Evolutionary conservation across 2,797 vertebrate species (phyloP).

Genomic region (Chaetophractus vellerosus): DNA sequence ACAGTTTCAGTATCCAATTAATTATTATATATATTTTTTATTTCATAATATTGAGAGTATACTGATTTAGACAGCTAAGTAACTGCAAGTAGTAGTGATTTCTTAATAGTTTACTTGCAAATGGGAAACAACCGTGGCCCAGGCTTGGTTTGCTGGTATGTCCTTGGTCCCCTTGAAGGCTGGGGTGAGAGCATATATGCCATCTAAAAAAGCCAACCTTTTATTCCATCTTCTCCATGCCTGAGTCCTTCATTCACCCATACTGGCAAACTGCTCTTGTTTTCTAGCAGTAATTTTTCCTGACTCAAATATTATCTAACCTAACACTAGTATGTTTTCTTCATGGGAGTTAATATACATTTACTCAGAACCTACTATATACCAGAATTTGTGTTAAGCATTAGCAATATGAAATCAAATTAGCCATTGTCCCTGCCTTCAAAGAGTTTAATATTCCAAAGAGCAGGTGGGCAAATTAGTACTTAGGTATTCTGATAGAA

Average conservation of each 20-base stretch:
- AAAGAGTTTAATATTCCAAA: background rate
- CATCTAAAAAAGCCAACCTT: background rate
- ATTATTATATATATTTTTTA: constrained; percentile 42
- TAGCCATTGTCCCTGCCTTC: background rate
- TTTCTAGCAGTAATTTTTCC: background rate
- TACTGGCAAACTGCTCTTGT: background rate
- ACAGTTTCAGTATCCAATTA: background rate
- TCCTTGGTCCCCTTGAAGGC: background rate
- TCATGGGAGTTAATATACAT: background rate
- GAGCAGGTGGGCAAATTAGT: background rate
- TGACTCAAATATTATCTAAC: background rate
- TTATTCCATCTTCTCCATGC: background rate
- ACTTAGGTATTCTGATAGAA: background rate
- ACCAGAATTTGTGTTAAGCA: background rate
- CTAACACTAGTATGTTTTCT: background rate
- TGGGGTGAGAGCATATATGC: constrained; percentile 22
- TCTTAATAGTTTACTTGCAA: constrained; percentile 27
- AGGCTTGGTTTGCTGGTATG: background rate
- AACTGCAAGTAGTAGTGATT: background rate
- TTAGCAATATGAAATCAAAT: background rate
- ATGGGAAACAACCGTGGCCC: background rate
- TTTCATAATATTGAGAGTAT: background rate
- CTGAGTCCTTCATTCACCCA: background rate
- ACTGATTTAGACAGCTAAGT: constrained; percentile 26
- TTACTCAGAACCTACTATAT: background rate